A percentile compares a stretch with the other conserved stretches of the same genome.
phyloP scores from a whole-genome alignment of 2,113 vertebrate species.

The Perca flavescens region DNA sequence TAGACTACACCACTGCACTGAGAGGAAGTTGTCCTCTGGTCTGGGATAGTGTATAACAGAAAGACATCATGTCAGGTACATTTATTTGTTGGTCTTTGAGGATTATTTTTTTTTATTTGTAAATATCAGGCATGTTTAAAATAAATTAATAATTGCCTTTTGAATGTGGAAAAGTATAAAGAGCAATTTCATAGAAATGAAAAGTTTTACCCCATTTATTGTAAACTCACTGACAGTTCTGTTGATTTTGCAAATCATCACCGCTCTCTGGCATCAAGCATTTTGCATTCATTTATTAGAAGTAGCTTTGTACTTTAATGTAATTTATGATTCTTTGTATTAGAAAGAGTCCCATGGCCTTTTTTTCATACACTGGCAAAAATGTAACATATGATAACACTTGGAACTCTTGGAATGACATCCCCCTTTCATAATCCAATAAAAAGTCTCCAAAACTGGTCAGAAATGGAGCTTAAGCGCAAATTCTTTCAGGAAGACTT shows the following conservation, averaged over 20 bases:
- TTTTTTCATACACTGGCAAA: neutral
- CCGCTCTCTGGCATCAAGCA: neutral
- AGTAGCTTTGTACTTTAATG: too few species aligned
- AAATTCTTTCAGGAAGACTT: too few species aligned
- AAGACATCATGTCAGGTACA: neutral
- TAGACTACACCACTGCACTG: neutral
- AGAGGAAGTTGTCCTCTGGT: slow-evolving; percentile 56
- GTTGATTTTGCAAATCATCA: slow-evolving; percentile 12
- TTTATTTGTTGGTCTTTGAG: slow-evolving; percentile 9
- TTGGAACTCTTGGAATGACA: neutral
- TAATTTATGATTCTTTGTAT: neutral
- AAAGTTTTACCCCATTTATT: neutral
- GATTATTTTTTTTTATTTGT: neutral
- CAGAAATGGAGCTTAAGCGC: neutral
- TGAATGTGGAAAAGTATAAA: neutral
- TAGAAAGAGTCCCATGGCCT: neutral
- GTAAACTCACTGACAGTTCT: slow-evolving; percentile 1
- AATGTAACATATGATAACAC: neutral
- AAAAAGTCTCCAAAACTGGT: neutral
- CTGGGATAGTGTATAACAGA: slow-evolving; percentile 21
- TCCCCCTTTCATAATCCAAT: neutral
- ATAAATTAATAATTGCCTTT: neutral
- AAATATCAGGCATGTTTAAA: neutral
- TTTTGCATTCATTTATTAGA: slow-evolving; percentile 1
- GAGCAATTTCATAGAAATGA: neutral